Evolutionary conservation across 2,797 vertebrate genomes (phyloP), one percentile per base, ranked within the genome.

Genomic region (Sebastes trivittatus): DNA sequence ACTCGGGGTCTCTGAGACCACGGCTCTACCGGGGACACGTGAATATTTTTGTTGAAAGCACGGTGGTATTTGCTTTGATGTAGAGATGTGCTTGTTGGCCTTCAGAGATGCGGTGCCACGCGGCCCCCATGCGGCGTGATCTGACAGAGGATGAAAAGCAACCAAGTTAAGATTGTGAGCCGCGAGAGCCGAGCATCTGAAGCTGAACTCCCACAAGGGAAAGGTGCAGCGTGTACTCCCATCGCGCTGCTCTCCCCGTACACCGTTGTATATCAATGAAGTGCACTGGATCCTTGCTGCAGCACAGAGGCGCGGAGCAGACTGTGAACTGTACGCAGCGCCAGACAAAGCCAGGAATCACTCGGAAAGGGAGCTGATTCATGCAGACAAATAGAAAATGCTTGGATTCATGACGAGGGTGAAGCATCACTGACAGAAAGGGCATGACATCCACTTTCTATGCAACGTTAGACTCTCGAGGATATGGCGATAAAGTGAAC

Each of bases 31-130:
- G 3, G 42, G 81, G 77, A 82, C 61, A 64, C 20, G 56, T 52
- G 78, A 72, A 73, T 87, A 54, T 82, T 70, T 78, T 34, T 10
- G 59, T 80, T 87, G 82, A 77, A 75, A 81, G 88, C 72, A 10
- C 23, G 77, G 46, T 36, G 70, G 59, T 79, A 61, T 89, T 92
- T 88, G 77, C 91, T 95, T 92, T 95, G 93, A 94, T 93, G 91
- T 88, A 49, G 55, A 72, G 84, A 89, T 78, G 87, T 86, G 81
- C 87, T 86, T 72, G 86, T 72, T 87, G 91, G 87, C 81, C 82
- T 91, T 90, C 81, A 84, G 78, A 81, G 83, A 89, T 59, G 29
- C 18, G 30, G 16, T n/a, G 82, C 66, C 75, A 68, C 2, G 38
- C 14, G 1, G 38, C 72, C 81, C 81, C 80, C 91, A 76, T 13